These are phyloP conservation scores for Pterois miles DNA, from an alignment of 2,797 vertebrate species.

Conservation along the genomic window DNA sequence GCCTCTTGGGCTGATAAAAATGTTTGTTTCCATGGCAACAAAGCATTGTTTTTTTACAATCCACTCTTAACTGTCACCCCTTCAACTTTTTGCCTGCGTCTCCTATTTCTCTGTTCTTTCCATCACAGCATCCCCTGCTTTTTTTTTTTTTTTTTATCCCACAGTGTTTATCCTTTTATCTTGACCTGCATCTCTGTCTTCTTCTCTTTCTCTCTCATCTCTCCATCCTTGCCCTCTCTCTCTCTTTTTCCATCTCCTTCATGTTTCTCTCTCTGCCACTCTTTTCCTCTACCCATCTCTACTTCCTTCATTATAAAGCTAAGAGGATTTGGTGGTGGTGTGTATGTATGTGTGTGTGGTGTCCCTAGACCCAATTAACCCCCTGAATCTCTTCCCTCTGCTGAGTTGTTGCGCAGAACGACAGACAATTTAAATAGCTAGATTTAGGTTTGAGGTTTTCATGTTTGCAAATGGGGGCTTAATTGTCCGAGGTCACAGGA, in stretches of 20 bases:
- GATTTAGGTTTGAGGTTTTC: conserved; percentile 51
- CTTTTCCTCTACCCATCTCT: conserved; percentile 42
- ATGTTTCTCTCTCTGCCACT: conserved; percentile 35
- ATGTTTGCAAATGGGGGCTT: conserved; percentile 52
- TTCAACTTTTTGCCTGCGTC: conserved; percentile 61
- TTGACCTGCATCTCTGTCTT: conserved; percentile 70
- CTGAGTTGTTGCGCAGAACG: conserved; percentile 68
- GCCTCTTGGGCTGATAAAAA: conserved; percentile 70
- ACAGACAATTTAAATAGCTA: conserved; percentile 63
- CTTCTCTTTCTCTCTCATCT: conserved; percentile 27
- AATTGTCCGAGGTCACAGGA: conserved; percentile 39
- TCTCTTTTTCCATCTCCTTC: neutral
- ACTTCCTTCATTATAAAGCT: conserved; percentile 78
- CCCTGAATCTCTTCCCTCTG: conserved; percentile 66
- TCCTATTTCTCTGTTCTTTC: conserved; percentile 51
- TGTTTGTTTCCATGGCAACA: conserved; percentile 75
- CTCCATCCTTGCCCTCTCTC: conserved; percentile 36
- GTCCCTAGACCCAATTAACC: conserved; percentile 80
- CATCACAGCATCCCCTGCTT: conserved; percentile 40
- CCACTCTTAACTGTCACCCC: conserved; percentile 66
- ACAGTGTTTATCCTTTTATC: conserved; percentile 73
- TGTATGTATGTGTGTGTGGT: conserved; percentile 15
- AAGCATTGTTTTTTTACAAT: conserved; percentile 75
- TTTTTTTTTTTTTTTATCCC: no score
- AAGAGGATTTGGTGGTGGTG: conserved; percentile 77